A percentile compares a stretch with the other conserved stretches of the same genome.
Conservation (phyloP, 2,888 invertebrate species). For the Dysmachus trigonus region DNA sequence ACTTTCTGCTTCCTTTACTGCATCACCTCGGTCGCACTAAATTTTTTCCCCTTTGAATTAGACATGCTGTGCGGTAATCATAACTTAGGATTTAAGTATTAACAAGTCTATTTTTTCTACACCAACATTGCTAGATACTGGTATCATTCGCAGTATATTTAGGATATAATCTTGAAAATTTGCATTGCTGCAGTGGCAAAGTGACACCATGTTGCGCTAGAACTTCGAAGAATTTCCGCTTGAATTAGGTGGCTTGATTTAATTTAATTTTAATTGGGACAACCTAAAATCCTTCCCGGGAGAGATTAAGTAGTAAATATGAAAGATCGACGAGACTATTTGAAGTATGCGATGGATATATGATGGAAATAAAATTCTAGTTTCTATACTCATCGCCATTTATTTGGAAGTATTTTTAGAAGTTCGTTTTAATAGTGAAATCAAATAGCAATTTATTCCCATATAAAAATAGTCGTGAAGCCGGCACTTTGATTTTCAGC, state of each 20-base stretch:
- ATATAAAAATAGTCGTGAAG: not conserved
- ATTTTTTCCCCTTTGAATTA: not conserved
- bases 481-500: not conserved
- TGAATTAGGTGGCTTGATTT: not conserved
- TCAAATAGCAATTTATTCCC: not conserved
- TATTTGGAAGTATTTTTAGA: not conserved
- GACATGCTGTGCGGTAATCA: not conserved
- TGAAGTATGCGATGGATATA: not conserved
- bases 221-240: slow-evolving; percentile 16
- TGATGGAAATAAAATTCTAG: not conserved
- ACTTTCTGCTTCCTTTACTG: slow-evolving; percentile 50
- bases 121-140: not conserved
- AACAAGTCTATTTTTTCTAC: not conserved
- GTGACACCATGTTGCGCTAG: not conserved
- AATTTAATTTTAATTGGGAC: slow-evolving; percentile 2
- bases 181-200: not conserved
- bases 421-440: not conserved
- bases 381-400: not conserved
- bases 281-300: not conserved
- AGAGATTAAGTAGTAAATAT: not conserved
- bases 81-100: not conserved
- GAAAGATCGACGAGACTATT: not conserved
- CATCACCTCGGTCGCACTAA: not conserved
- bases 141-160: not conserved
- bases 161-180: not conserved